These are phyloP conservation scores for Aphaenogaster ashmeadi DNA, from an alignment of 1,140 invertebrate genomes.

Conservation along the genomic window DNA sequence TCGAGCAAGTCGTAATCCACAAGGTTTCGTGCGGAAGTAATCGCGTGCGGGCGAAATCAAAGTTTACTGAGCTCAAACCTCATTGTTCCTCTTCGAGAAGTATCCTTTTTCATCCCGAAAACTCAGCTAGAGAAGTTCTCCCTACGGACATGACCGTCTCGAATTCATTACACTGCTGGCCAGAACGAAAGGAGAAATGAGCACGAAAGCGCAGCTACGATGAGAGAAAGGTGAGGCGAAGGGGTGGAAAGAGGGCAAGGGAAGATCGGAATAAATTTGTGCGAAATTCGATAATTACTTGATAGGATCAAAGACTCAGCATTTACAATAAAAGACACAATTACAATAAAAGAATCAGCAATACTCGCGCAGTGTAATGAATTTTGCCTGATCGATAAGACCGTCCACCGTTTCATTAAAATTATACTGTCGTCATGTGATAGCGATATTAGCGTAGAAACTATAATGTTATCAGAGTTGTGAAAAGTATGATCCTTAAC, in stretches of 20 bases:
- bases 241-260: neutral
- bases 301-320: neutral
- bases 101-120: constrained; percentile 68
- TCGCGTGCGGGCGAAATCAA: constrained; percentile 71
- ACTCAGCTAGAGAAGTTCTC: constrained; percentile 64
- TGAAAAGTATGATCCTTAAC: neutral
- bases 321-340: neutral
- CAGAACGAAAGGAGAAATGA: constrained; percentile 8
- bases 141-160: constrained; percentile 54
- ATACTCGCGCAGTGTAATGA: constrained; percentile 4
- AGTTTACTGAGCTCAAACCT: constrained; percentile 58
- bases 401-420: neutral
- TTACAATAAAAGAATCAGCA: neutral
- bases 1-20: neutral
- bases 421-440: neutral
- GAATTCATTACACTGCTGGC: constrained; percentile 71
- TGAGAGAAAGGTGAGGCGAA: neutral
- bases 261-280: constrained; percentile 20
- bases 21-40: constrained; percentile 47
- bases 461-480: neutral
- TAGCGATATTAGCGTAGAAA: constrained; percentile 20
- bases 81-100: constrained; percentile 54
- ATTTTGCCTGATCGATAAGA: constrained; percentile 13
- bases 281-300: constrained; percentile 28
- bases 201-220: constrained; percentile 12